Percentiles rank a stretch among this genome's conserved stretches.
Conservation (phyloP, 2,888 invertebrate genomes). For the Seira sanloemensis region DNA sequence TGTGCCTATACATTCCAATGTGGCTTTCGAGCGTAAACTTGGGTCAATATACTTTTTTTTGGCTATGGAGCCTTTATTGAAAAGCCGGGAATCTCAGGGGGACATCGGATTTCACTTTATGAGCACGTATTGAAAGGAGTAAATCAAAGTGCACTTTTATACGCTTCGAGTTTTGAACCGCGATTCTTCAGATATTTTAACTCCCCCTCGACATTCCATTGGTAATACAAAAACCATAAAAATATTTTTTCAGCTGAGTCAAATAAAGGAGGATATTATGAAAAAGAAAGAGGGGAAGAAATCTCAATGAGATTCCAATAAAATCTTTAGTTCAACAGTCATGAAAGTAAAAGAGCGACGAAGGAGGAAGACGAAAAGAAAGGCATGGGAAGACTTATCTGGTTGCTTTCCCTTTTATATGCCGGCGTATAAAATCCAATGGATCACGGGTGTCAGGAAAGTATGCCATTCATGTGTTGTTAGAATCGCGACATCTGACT, state of each 20-base stretch:
- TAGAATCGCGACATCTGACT: conserved; percentile 4
- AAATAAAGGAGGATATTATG: background rate
- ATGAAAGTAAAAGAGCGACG: conserved; percentile 26
- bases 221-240: conserved; percentile 41
- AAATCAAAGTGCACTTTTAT: conserved; percentile 54
- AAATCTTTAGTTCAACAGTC: conserved; percentile 28
- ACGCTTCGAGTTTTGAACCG: background rate
- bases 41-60: background rate
- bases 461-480: conserved; percentile 4
- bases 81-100: conserved; percentile 9
- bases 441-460: background rate
- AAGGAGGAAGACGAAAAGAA: conserved; percentile 24
- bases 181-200: conserved; percentile 26
- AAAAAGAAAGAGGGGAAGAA: conserved; percentile 13
- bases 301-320: conserved; percentile 18
- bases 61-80: background rate
- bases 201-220: conserved; percentile 24
- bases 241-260: conserved; percentile 53
- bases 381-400: conserved; percentile 13
- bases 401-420: conserved; percentile 32
- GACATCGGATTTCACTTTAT: conserved; percentile 59
- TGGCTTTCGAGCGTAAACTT: too few relatives aligned
- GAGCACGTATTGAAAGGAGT: conserved; percentile 42
- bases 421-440: background rate
- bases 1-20: too few relatives aligned